Evolutionary conservation across 2,797 vertebrate genomes (phyloP), one percentile per base, ranked within the genome.

Genomic region (Chaetophractus vellerosus): DNA sequence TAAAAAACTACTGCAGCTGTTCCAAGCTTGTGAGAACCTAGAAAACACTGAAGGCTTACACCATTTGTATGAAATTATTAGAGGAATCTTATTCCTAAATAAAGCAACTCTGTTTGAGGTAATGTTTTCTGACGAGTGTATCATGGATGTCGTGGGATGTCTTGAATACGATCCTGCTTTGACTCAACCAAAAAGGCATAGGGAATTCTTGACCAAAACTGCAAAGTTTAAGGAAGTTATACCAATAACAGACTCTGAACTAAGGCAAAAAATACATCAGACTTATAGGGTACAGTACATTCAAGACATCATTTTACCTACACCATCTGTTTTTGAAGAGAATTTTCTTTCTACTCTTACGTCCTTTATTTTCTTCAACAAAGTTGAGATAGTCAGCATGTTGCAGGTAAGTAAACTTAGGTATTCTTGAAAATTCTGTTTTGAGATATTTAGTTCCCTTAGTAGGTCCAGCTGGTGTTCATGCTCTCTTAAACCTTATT

Each of bases 381-480:
- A 99, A 98, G 99, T 99, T 98, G 99, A 99, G 97, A 99, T 99
- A 98, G 99, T 99, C 98, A 99, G 99, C 98, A 99, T 99, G 99
- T 98, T 99, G 97, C 99, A 99, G 99, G 99, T 99, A 99, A 98
- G 99, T 97, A 90, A 69, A 57, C 83, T 96, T 84, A 69, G 2
- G 79, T 88, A 23, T 79, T 63, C 41, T 0, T 92, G 2, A 93
- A 55, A 94, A 68, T 95, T 93, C 9, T 93, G 5, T 96, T 78
- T 95, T 89, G 76, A 63, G 71, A n/a, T 66, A 11, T 86, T 28
- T 89, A 96, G 26, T 76, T 84, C 66, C 23, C 10, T 21, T 94
- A 57, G 31, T 95, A 55, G n/a, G 83, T 96, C 31, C 75, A 92
- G 9, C 36, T 81, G 21, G n/a, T 91, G 1, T 91, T 96, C 15